Evolutionary conservation across 2,797 vertebrate species (phyloP).

Genomic region (Poeciliopsis infans): DNA sequence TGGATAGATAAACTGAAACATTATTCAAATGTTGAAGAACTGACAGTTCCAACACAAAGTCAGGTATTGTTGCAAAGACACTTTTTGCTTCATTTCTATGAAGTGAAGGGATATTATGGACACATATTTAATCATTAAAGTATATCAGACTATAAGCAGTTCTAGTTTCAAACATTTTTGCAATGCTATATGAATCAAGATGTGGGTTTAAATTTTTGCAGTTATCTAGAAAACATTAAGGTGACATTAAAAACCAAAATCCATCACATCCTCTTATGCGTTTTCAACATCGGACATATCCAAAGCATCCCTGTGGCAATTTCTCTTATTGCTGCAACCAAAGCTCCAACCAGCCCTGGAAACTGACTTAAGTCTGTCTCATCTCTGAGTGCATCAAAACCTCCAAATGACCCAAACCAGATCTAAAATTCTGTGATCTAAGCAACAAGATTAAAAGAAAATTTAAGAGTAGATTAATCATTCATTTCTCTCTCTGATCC

Average conservation of each 20-base stretch:
- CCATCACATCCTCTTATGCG: not conserved
- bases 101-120: no score
- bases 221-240: not conserved
- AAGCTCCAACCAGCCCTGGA: constrained; percentile 33
- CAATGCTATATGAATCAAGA: not conserved
- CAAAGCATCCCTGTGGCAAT: not conserved
- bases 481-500: not conserved
- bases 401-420: not conserved
- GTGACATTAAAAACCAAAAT: not conserved
- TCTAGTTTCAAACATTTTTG: not conserved
- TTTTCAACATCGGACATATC: not conserved
- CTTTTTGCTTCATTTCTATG: no score
- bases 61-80: no score
- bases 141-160: no score
- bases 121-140: no score
- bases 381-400: not conserved
- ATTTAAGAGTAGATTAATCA: not conserved
- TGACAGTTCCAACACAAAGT: no score
- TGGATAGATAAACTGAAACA: no score
- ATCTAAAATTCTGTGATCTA: not conserved
- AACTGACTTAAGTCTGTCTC: not conserved
- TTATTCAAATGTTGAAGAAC: no score
- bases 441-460: not conserved
- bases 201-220: not conserved
- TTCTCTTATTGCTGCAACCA: constrained; percentile 60